Evolutionary conservation across 1,140 invertebrate species (phyloP), one percentile per base, ranked within the genome.

Genomic region (Hycleus phaleratus): DNA sequence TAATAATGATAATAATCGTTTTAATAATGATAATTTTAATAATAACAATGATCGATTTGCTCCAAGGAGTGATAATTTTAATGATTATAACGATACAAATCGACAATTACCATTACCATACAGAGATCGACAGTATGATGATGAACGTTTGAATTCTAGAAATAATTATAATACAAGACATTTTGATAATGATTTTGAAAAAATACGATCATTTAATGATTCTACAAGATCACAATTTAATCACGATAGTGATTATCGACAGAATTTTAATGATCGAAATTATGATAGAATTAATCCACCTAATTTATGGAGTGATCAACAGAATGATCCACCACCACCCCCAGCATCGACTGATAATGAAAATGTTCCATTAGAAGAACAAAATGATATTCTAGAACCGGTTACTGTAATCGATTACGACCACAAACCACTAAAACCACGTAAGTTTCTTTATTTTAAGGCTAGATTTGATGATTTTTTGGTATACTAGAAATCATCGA

Each of bases 401-500:
- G 48, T 49, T 12, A 59, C 24, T 59, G 79, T 88, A 25, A 80
- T 88, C 45, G 85, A 90, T 73, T 88, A 90, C 74, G 81, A 82
- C 12, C 86, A 87, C 64, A 81, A 82, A 62, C 72, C 78, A 53
- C 9, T 62, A 40, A 67, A 65, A 57, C 38, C 58, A 58, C 56
- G 70, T 73, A 68, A 32, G 32, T 32, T 5, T 18, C 18, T 18
- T 3, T 32, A 7, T 5, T 32, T 32, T 32, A 32, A 5, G 7
- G 4, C 4, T 32, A 7, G 4, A 32, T 32, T 32, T 32, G 32
- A 5, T 5, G 32, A 32, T 32, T 7, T 32, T 32, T 5, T 32
- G 1, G 7, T 32, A 32, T 4, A 5, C 7, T 32, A 5, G 32
- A 32, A 32, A 32, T 7, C 7, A 7, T 32, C 3, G 3, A 32